Base-by-base conservation (phyloP, 1,140 invertebrate species). In the Charaxes varanes region DNA sequence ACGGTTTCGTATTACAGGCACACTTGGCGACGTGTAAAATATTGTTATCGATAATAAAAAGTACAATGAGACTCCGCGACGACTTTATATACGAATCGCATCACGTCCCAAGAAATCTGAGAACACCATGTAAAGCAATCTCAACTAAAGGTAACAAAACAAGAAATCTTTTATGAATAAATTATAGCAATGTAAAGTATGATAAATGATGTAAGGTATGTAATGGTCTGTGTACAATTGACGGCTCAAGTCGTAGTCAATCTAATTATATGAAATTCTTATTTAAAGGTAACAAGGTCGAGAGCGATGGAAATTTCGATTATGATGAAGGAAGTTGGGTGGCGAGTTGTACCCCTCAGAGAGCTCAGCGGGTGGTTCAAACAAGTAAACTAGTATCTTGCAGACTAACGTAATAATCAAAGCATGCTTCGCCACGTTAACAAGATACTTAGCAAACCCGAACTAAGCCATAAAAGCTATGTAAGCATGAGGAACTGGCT, bases 121-220 rank as follows among this genome's bases (percentile, higher is more conserved):
- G 71, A 78, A 68, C 68, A 66, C 48, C 72, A 55, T 73, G 77
- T 72, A 74, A 81, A 63, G 54, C 51, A 68, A 74, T 71, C 73
- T 70, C 36, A 30, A 31, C n/a, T n/a, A n/a, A n/a, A 51, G 53
- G 49, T 66, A 70, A 73, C 71, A 78, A 81, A 79, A 78, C 57
- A 71, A 70, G 57, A 62, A 62, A 60, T 56, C 41, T 42, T 68
- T 69, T 70, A 68, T 66, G 70, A 80, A 82, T 82, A 82, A 82
- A 78, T 80, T 82, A 80, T 77, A 51, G 71, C 71, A 72, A 68
- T 78, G 71, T 78, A 77, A 77, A 79, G 68, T 81, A 82, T 82
- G 76, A 82, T 80, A 74, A 80, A 82, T 58, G 73, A 78, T 74
- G 62, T 72, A 70, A 64, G 53, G 60, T 57, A 74, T 66, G 70